Conservation (phyloP, 1,140 invertebrate species). For the Drosophila ananassae region DNA sequence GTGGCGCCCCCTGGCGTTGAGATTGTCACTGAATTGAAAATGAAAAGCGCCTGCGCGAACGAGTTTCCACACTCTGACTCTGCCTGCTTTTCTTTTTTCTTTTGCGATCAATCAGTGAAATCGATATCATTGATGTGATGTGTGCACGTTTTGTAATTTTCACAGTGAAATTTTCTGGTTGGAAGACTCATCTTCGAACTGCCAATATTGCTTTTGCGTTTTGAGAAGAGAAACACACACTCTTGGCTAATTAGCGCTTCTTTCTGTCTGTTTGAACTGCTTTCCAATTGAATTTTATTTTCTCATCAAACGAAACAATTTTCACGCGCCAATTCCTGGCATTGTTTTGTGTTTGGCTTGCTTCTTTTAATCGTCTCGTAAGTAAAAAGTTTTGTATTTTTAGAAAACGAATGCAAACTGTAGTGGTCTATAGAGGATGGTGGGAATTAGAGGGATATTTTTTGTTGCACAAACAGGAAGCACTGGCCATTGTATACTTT, state of each 20-base stretch:
- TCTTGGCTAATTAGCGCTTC: constrained; percentile 67
- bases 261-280: constrained; percentile 50
- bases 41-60: constrained; percentile 71
- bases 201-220: constrained; percentile 28
- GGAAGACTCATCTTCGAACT: constrained; percentile 42
- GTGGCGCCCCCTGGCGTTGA: constrained; percentile 49
- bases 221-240: no score
- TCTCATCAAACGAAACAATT: constrained; percentile 76
- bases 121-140: constrained; percentile 62
- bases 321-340: constrained; percentile 79
- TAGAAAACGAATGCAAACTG: constrained; percentile 53
- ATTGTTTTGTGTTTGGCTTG: constrained; percentile 35
- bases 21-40: constrained; percentile 72
- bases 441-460: background rate
- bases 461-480: background rate
- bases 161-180: constrained; percentile 60
- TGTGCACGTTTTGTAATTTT: constrained; percentile 62
- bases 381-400: constrained; percentile 63
- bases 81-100: constrained; percentile 37
- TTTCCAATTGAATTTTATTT: constrained; percentile 68
- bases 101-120: constrained; percentile 50
- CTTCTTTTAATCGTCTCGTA: constrained; percentile 58
- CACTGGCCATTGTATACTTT: background rate
- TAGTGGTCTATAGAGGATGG: background rate
- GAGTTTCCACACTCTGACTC: constrained; percentile 44